Evolutionary conservation across 2,113 vertebrate genomes (phyloP).

Genomic region (Pithys albifrons): DNA sequence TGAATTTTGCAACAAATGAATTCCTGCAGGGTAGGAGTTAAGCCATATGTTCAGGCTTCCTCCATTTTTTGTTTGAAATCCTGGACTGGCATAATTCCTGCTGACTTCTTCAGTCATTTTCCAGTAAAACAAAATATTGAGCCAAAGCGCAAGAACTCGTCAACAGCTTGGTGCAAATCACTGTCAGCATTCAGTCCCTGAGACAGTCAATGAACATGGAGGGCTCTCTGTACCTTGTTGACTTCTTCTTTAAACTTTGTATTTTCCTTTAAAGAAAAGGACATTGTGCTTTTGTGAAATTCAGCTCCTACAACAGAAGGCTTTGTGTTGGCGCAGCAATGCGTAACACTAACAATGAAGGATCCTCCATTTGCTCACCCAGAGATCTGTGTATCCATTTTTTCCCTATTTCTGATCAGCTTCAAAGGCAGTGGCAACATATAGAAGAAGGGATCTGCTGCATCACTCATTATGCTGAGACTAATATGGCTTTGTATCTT

Average conservation of each 20-base stretch:
- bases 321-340: conserved; percentile 2
- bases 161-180: not conserved
- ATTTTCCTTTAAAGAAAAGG: conserved; percentile 14
- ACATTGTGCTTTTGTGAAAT: conserved; percentile 21
- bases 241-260: not conserved
- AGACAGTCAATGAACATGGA: conserved; percentile 23
- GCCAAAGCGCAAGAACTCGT: not conserved
- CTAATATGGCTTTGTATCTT: conserved; percentile 12
- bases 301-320: not conserved
- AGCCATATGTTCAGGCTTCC: not conserved
- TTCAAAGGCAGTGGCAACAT: not conserved
- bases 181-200: not conserved
- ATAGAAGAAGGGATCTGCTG: not conserved
- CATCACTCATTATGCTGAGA: not conserved
- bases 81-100: not conserved
- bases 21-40: not conserved
- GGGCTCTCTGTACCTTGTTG: conserved; percentile 3
- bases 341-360: not conserved
- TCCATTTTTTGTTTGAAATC: not conserved
- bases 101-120: not conserved
- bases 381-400: not conserved
- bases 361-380: not conserved
- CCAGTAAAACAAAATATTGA: not conserved
- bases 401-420: not conserved
- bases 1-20: not conserved